phyloP scores from a whole-genome alignment of 2,888 invertebrate species.

The Drosophila yooni region DNA sequence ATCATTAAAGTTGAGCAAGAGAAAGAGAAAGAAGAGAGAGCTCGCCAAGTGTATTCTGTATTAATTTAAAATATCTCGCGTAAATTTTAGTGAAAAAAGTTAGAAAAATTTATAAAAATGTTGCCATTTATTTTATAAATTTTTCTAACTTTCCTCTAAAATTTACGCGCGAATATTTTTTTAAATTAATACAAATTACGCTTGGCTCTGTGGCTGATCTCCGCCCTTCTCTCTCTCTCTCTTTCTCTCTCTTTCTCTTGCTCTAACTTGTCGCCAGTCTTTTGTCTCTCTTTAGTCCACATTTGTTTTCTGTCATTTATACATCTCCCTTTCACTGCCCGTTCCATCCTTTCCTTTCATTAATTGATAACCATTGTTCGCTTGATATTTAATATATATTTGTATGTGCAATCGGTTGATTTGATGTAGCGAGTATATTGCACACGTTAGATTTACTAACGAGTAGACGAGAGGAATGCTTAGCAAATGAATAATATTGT shows the following conservation, averaged over 20 bases:
- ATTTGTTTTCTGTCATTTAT: background rate
- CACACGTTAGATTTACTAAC: conserved; percentile 13
- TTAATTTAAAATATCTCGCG: too few relatives aligned
- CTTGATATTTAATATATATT: background rate
- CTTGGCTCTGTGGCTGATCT: background rate
- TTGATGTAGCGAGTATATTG: conserved; percentile 3
- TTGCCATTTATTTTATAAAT: conserved; percentile 26
- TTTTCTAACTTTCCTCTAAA: conserved; percentile 15
- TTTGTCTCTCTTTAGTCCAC: background rate
- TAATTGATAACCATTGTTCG: background rate
- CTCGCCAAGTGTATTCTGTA: too few relatives aligned
- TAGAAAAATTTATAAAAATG: conserved; percentile 23
- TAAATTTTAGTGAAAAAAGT: too few relatives aligned
- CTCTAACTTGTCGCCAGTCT: background rate
- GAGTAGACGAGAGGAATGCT: background rate
- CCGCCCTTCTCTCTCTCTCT: background rate
- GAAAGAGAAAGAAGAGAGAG: too few relatives aligned
- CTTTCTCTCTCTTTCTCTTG: background rate
- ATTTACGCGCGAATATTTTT: conserved; percentile 13
- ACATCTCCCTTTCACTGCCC: background rate
- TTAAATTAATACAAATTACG: conserved; percentile 5
- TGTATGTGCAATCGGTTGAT: background rate
- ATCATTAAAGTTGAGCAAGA: too few relatives aligned
- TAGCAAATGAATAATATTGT: background rate
- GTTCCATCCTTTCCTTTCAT: background rate